phyloP scores from a whole-genome alignment of 2,113 vertebrate species.

The Oryzias curvinotus region DNA sequence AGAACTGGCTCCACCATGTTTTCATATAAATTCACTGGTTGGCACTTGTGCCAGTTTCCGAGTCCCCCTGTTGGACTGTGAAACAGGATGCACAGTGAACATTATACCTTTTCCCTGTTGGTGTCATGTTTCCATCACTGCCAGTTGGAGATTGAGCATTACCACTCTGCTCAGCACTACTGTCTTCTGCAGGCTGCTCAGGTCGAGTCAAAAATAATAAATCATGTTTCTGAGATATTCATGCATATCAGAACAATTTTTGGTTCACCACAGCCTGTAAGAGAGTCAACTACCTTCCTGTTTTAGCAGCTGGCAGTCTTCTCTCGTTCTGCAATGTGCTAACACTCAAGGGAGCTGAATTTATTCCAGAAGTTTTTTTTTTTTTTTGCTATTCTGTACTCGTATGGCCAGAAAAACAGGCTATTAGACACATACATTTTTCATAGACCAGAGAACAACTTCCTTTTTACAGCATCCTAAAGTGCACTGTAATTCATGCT shows the following conservation, averaged over 20 bases:
- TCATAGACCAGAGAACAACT: background rate
- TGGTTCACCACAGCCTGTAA: background rate
- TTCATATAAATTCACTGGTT: background rate
- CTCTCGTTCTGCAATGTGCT: background rate
- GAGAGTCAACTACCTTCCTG: background rate
- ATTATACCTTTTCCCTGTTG: background rate
- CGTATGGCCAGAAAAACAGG: background rate
- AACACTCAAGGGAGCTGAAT: background rate
- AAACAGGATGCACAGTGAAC: background rate
- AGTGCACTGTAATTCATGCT: too few relatives aligned
- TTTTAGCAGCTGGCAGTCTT: background rate
- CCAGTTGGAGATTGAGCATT: conserved; percentile 3
- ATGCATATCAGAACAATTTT: background rate
- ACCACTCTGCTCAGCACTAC: background rate
- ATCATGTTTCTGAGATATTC: background rate
- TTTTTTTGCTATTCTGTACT: background rate
- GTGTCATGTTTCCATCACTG: background rate
- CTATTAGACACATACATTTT: background rate
- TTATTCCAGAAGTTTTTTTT: background rate
- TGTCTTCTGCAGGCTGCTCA: background rate
- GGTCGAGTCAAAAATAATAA: background rate
- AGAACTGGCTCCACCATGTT: background rate
- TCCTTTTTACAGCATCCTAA: too few relatives aligned
- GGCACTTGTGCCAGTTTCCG: background rate
- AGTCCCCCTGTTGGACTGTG: background rate